Conservation (phyloP, 2,797 vertebrate species). For the Pipistrellus pipistrellus region DNA sequence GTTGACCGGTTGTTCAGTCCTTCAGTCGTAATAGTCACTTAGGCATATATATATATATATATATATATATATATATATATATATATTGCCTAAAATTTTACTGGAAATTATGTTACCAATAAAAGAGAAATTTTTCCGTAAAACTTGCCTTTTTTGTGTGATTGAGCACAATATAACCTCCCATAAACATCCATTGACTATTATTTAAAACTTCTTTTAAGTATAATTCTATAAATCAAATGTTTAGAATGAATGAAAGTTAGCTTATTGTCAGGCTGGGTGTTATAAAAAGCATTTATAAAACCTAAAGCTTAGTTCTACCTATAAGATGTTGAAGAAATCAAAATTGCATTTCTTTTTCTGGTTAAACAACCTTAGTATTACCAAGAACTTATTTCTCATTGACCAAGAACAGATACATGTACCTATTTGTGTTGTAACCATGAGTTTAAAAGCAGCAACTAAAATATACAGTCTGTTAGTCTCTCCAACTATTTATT, state of each 20-base stretch:
- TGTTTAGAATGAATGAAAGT: conserved; percentile 8
- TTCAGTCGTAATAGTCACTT: too few species aligned
- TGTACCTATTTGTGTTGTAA: neutral
- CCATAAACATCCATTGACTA: conserved; percentile 14
- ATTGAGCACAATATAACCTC: conserved; percentile 8
- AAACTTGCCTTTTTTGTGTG: conserved; percentile 26
- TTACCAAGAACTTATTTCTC: conserved; percentile 35
- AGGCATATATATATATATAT: too few species aligned
- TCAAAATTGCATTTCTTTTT: conserved; percentile 49
- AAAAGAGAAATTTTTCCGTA: conserved; percentile 52
- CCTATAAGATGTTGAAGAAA: conserved; percentile 10
- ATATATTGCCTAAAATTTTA: neutral
- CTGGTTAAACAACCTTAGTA: conserved; percentile 40
- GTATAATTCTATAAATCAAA: neutral
- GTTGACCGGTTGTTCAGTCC: too few species aligned
- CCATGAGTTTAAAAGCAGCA: neutral
- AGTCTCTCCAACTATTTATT: neutral
- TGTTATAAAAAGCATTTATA: conserved; percentile 12
- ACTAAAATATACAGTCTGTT: neutral
- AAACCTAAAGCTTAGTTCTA: conserved; percentile 26
- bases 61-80: too few species aligned
- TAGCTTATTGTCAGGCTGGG: neutral
- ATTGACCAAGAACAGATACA: neutral
- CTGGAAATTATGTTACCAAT: conserved; percentile 44
- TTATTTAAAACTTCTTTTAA: conserved; percentile 26